These are phyloP conservation scores for Brachypteracias leptosomus DNA, from an alignment of 2,113 vertebrate species.

Conservation along the genomic window DNA sequence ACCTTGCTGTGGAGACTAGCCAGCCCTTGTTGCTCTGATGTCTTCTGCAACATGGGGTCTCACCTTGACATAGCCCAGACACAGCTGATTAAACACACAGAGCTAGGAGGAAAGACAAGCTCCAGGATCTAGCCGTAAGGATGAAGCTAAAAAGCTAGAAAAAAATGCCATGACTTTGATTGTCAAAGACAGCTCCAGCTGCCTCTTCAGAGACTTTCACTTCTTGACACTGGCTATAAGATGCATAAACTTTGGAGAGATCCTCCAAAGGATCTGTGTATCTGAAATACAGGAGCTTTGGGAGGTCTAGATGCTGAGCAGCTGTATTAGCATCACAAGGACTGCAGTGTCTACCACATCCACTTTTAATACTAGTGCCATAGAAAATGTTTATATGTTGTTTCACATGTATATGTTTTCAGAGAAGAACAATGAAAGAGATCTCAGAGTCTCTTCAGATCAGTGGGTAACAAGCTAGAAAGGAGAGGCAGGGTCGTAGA, in stretches of 20 bases:
- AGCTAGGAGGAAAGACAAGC: background rate
- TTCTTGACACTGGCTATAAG: accelerated
- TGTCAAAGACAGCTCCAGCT: background rate
- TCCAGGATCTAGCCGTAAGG: background rate
- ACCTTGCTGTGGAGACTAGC: background rate
- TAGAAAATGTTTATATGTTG: background rate
- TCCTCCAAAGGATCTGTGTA: background rate
- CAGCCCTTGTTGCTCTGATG: background rate
- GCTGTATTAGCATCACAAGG: background rate
- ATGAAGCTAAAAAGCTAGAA: background rate
- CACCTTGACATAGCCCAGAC: background rate
- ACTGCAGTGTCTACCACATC: background rate
- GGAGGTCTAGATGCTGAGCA: background rate
- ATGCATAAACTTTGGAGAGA: background rate
- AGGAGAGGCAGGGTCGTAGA: background rate
- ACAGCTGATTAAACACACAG: background rate
- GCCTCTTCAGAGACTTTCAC: background rate
- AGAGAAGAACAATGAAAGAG: background rate
- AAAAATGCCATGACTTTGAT: accelerated
- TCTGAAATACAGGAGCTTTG: background rate
- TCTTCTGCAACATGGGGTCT: accelerated
- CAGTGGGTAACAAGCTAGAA: background rate
- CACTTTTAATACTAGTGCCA: background rate
- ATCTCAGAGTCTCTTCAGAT: background rate
- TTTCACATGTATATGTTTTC: background rate